Evolutionary conservation across 2,113 vertebrate genomes (phyloP).

Genomic region (Corydoras maculifer): DNA sequence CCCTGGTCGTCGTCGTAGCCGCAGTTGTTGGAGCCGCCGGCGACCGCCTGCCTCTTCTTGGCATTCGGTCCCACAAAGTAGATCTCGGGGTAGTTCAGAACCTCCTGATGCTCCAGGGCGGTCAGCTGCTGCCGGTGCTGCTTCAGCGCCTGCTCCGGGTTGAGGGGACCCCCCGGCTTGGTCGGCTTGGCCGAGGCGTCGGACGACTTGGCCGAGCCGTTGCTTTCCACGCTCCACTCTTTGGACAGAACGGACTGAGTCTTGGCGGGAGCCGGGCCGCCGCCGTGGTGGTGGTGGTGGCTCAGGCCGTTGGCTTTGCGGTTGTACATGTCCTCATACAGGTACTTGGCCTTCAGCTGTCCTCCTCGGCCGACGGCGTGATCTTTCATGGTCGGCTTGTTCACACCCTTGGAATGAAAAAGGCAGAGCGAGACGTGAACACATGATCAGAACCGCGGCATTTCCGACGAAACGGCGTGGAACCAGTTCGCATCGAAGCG

Average conservation of each 20-base stretch:
- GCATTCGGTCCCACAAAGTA: slow-evolving; percentile 93
- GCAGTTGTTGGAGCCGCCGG: slow-evolving; percentile 84
- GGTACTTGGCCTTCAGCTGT: slow-evolving; percentile 86
- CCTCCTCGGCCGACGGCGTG: slow-evolving; percentile 67
- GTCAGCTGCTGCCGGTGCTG: slow-evolving; percentile 83
- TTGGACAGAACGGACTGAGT: slow-evolving; percentile 66
- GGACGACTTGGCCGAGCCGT: slow-evolving; percentile 66
- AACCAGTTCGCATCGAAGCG: no score
- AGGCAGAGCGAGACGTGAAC: background rate
- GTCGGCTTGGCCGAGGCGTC: slow-evolving; percentile 58
- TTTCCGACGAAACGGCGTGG: no score
- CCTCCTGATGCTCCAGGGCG: slow-evolving; percentile 84
- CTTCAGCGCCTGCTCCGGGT: slow-evolving; percentile 84
- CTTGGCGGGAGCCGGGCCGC: slow-evolving; percentile 63
- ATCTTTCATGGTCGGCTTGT: slow-evolving; percentile 76
- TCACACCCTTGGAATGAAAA: slow-evolving; percentile 52
- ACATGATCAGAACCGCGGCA: no score
- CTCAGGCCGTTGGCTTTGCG: slow-evolving; percentile 65
- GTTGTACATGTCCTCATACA: slow-evolving; percentile 86
- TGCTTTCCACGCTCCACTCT: slow-evolving; percentile 74
- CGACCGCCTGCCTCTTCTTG: slow-evolving; percentile 84
- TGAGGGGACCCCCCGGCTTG: slow-evolving; percentile 68
- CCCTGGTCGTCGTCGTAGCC: slow-evolving; percentile 94
- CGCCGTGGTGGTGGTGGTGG: slow-evolving; percentile 57
- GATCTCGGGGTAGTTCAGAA: slow-evolving; percentile 79